Percentiles rank a stretch among this genome's conserved stretches.
phyloP scores from a whole-genome alignment of 2,888 invertebrate genomes.

The Eristalinus sepulchralis region DNA sequence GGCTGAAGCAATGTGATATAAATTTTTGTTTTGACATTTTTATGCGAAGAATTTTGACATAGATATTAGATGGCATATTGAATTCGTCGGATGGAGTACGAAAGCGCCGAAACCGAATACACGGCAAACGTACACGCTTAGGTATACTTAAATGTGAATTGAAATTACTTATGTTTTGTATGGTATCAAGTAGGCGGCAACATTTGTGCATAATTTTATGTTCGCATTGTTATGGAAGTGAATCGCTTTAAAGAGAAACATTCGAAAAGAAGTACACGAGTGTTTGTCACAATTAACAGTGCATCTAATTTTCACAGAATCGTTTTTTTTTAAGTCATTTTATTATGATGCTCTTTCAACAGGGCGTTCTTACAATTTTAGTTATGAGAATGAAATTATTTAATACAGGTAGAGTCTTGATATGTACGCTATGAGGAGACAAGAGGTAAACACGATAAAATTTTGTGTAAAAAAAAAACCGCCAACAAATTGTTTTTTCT shows the following conservation, averaged over 20 bases:
- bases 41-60: slow-evolving; percentile 67
- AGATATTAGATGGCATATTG: slow-evolving; percentile 65
- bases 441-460: no score
- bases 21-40: slow-evolving; percentile 69
- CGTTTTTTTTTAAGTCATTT: no score
- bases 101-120: not conserved
- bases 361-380: no score
- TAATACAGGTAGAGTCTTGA: no score
- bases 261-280: not conserved
- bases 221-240: not conserved
- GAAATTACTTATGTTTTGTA: slow-evolving; percentile 40
- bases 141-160: slow-evolving; percentile 34
- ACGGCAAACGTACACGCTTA: not conserved
- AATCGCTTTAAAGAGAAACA: not conserved
- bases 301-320: no score
- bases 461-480: no score
- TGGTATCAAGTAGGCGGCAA: not conserved
- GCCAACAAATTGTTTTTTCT: no score
- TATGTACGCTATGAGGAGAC: no score
- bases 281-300: no score
- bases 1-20: slow-evolving; percentile 55
- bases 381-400: no score
- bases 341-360: no score
- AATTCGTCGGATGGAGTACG: slow-evolving; percentile 49
- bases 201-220: not conserved